These are phyloP conservation scores for Pantherophis alleghaniensis DNA, from an alignment of 2,797 vertebrate genomes.

Conservation along the genomic window DNA sequence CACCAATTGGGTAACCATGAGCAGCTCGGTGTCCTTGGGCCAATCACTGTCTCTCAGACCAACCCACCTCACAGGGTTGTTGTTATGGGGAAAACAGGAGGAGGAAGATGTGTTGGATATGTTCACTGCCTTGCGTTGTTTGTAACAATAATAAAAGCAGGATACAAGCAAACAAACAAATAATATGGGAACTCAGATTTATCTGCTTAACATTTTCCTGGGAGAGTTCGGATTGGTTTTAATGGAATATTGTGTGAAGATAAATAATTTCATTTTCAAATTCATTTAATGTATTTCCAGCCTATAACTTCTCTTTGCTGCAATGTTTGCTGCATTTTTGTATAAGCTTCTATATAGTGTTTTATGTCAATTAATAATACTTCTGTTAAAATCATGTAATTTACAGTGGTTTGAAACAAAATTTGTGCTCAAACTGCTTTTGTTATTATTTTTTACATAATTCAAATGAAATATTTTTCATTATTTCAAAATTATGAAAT, in stretches of 20 bases:
- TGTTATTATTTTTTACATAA: neutral
- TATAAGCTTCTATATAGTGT: neutral
- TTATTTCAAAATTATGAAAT: slow-evolving; percentile 4
- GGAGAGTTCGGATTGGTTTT: neutral
- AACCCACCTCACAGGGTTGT: neutral
- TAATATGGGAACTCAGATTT: neutral
- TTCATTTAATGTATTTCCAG: neutral
- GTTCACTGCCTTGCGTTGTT: neutral
- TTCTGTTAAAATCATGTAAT: neutral
- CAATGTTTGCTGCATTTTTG: neutral
- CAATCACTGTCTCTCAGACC: neutral
- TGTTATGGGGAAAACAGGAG: neutral
- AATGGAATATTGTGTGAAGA: neutral
- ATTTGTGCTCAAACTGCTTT: neutral
- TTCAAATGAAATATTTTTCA: neutral
- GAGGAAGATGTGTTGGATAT: neutral
- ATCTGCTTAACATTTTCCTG: neutral
- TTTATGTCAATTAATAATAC: neutral
- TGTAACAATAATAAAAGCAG: neutral
- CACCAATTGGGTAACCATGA: neutral
- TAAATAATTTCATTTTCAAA: neutral
- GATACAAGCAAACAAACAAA: neutral
- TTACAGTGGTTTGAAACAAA: neutral
- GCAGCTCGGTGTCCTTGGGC: too few relatives aligned
- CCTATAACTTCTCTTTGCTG: neutral